Evolutionary conservation across 1,140 invertebrate species (phyloP).

Genomic region (Zeugodacus cucurbitae): DNA sequence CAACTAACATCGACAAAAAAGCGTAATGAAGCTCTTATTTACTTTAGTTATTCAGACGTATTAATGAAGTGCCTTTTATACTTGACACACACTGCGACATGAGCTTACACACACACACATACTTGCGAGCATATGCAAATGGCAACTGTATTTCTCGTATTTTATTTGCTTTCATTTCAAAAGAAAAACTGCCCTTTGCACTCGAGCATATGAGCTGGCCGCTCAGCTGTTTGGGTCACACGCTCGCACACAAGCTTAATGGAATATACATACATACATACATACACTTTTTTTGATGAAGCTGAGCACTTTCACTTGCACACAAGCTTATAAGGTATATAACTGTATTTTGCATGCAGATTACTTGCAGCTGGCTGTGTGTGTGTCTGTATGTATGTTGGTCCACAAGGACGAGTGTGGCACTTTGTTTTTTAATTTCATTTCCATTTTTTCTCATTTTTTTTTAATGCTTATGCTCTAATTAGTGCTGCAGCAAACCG

Average conservation of each 20-base stretch:
- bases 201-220: background rate
- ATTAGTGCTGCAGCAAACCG: conserved; percentile 21
- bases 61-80: conserved; percentile 4
- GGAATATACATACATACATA: no score
- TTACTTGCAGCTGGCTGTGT: no score
- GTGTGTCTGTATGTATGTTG: background rate
- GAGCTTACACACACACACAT: background rate
- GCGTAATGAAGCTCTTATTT: background rate
- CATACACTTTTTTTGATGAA: no score
- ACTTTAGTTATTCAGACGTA: background rate
- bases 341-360: background rate
- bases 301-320: background rate
- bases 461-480: background rate
- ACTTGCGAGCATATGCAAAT: background rate
- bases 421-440: conserved; percentile 3
- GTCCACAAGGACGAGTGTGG: background rate
- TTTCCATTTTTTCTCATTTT: background rate
- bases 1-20: background rate
- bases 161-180: background rate
- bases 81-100: background rate
- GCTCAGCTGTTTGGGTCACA: background rate
- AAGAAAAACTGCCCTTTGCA: background rate
- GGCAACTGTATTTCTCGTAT: background rate
- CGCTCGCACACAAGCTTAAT: background rate
- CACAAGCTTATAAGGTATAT: background rate